Evolutionary conservation across 2,888 invertebrate genomes (phyloP).

Genomic region (Drosophila limbata): DNA sequence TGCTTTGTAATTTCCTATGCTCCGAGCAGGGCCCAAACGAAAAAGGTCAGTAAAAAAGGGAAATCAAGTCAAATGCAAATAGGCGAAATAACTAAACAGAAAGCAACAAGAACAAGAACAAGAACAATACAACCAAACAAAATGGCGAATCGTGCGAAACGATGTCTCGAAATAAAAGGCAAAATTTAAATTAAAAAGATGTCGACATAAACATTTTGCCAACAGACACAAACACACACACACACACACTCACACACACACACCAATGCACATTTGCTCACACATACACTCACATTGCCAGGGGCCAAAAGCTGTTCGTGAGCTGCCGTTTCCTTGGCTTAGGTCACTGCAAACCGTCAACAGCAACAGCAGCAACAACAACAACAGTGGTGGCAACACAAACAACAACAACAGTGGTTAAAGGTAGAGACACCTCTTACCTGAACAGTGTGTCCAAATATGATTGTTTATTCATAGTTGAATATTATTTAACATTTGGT

Average conservation of each 20-base stretch:
- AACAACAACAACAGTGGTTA: background rate
- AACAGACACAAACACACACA: conserved; percentile 49
- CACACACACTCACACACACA: conserved; percentile 20
- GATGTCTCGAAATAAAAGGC: conserved; percentile 43
- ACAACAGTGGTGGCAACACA: background rate
- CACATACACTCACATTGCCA: conserved; percentile 3
- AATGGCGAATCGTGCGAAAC: conserved; percentile 62
- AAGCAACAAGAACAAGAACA: conserved; percentile 1
- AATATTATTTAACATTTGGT: background rate
- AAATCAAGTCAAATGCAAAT: conserved; percentile 62
- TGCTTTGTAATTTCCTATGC: conserved; percentile 53
- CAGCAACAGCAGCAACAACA: conserved; percentile 6
- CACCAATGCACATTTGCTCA: background rate
- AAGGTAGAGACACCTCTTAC: conserved; percentile 15
- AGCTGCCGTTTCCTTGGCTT: conserved; percentile 38
- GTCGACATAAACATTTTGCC: conserved; percentile 74
- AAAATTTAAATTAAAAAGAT: conserved; percentile 77
- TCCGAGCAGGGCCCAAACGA: conserved; percentile 4
- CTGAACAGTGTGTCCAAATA: conserved; percentile 13
- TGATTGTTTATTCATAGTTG: background rate
- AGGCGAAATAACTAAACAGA: conserved; percentile 62
- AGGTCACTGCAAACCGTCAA: conserved; percentile 34
- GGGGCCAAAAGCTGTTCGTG: conserved; percentile 20
- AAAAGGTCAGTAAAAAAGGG: conserved; percentile 30
- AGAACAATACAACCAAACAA: conserved; percentile 32